A percentile compares a stretch with the other conserved stretches of the same genome.
phyloP scores from a whole-genome alignment of 2,797 vertebrate genomes.

The Ctenosaura bakeri region DNA sequence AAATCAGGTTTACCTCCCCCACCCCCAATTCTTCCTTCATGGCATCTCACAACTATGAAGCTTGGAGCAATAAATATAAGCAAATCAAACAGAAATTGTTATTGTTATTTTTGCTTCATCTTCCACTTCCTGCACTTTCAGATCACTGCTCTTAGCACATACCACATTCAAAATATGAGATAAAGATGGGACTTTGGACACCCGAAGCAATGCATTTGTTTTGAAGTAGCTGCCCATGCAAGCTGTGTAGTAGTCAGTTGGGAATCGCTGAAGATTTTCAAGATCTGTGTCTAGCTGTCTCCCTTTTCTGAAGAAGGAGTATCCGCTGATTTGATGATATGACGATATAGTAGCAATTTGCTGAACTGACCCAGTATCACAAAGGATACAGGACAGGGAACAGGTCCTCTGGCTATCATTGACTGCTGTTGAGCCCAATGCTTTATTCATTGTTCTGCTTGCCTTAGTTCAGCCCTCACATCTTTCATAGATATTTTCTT shows the following conservation, averaged over 20 bases:
- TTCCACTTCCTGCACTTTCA: not conserved
- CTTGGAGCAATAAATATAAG: slow-evolving; percentile 38
- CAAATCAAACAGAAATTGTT: slow-evolving; percentile 22
- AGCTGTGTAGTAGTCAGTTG: not conserved
- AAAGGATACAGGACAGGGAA: not conserved
- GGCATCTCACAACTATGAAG: not conserved
- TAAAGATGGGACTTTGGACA: not conserved
- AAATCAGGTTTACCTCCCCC: slow-evolving; percentile 46
- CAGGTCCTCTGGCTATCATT: no score
- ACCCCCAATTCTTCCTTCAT: not conserved
- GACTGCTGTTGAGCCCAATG: not conserved
- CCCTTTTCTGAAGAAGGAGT: not conserved
- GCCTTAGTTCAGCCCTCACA: not conserved
- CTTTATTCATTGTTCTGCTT: not conserved
- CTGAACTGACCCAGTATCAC: not conserved
- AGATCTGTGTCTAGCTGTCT: not conserved
- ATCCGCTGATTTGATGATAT: not conserved
- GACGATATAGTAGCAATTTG: not conserved
- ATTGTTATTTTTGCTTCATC: not conserved
- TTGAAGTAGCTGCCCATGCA: not conserved
- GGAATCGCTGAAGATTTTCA: not conserved
- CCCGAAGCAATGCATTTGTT: not conserved
- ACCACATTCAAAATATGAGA: not conserved
- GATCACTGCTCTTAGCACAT: not conserved
- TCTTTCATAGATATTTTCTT: not conserved